These are phyloP conservation scores for Malthinus seriepunctatus DNA, from an alignment of 2,888 invertebrate species.

Conservation along the genomic window DNA sequence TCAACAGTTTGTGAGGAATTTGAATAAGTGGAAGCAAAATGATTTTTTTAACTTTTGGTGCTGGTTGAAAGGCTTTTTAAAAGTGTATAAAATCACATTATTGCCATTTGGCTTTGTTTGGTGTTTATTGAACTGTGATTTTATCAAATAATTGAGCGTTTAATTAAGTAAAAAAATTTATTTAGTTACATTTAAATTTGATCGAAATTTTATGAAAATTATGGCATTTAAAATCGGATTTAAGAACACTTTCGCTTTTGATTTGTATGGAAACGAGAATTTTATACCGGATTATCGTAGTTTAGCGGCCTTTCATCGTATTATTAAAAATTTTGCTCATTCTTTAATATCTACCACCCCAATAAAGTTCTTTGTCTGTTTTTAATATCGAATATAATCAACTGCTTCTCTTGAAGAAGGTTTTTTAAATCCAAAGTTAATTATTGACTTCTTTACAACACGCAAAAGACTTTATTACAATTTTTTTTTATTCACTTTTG, in stretches of 20 bases:
- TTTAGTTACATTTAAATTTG: not conserved
- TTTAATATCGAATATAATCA: slow-evolving; percentile 14
- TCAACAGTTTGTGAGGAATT: too few species aligned
- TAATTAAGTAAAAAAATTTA: not conserved
- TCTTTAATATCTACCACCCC: slow-evolving; percentile 11
- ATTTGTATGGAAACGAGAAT: slow-evolving; percentile 3
- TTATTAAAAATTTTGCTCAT: slow-evolving; percentile 9
- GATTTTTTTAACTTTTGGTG: too few species aligned
- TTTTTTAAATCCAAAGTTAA: slow-evolving; percentile 14
- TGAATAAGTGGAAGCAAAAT: too few species aligned
- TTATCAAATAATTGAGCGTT: too few species aligned
- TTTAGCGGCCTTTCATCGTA: slow-evolving; percentile 5
- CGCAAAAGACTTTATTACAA: slow-evolving; percentile 2
- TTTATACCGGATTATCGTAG: slow-evolving; percentile 4
- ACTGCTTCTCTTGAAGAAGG: slow-evolving; percentile 1
- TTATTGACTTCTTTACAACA: slow-evolving; percentile 8
- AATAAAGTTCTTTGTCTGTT: slow-evolving; percentile 11
- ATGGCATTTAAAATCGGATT: slow-evolving; percentile 4
- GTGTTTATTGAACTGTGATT: too few species aligned
- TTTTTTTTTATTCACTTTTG: not conserved
- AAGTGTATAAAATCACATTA: too few species aligned
- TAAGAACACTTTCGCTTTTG: slow-evolving; percentile 5
- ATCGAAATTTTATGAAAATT: slow-evolving; percentile 5
- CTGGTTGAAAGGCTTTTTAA: too few species aligned
- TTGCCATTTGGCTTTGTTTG: too few species aligned